phyloP scores from a whole-genome alignment of 2,113 vertebrate genomes.

The Panurus biarmicus region DNA sequence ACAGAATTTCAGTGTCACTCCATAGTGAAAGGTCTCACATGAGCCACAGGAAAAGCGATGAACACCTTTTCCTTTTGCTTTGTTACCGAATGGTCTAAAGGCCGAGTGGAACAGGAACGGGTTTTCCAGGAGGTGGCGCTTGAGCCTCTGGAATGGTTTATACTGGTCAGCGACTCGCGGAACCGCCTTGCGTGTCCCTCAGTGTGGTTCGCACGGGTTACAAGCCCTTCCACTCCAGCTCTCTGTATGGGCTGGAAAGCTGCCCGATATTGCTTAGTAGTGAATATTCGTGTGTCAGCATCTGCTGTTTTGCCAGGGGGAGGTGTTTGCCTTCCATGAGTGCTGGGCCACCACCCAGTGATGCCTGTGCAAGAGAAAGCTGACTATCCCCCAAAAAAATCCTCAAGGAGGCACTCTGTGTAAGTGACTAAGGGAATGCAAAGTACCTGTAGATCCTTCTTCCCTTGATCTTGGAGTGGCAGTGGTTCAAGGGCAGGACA shows the following conservation, averaged over 20 bases:
- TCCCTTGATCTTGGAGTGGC: neutral
- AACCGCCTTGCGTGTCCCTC: fast-evolving
- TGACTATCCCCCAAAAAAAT: fast-evolving
- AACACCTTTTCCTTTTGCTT: neutral
- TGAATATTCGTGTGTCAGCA: neutral
- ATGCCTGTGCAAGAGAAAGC: neutral
- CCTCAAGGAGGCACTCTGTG: neutral
- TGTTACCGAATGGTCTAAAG: neutral
- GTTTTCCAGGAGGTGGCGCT: conserved; percentile 62
- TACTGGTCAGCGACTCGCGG: neutral
- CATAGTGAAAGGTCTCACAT: neutral
- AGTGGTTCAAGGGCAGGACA: neutral
- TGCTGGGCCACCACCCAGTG: neutral
- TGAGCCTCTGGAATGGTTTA: neutral
- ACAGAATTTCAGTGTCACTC: neutral
- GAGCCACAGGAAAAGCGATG: neutral
- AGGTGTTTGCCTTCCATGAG: neutral
- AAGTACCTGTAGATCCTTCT: neutral
- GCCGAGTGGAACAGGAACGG: neutral
- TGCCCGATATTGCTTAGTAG: neutral
- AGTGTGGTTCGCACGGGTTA: neutral
- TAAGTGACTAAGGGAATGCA: neutral
- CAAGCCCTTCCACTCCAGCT: neutral
- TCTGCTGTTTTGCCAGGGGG: neutral
- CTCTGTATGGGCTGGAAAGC: neutral